Evolutionary conservation across 2,113 vertebrate genomes (phyloP).

Genomic region (Malurus alboscapulatus): DNA sequence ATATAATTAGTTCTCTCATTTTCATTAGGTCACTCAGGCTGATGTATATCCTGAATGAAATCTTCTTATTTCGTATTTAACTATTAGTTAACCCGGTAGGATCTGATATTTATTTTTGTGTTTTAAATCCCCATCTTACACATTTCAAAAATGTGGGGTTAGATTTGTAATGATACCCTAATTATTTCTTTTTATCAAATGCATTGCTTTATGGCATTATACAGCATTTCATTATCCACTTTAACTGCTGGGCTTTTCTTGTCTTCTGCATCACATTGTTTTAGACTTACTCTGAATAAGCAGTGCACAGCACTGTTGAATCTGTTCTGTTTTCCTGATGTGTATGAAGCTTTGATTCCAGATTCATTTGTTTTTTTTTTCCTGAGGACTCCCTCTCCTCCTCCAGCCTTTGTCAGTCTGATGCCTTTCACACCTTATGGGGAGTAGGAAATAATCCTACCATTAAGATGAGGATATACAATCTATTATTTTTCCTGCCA

Average conservation of each 20-base stretch:
- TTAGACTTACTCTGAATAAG: slow-evolving; percentile 55
- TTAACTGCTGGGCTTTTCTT: neutral
- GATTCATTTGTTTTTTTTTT: neutral
- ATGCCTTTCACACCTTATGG: neutral
- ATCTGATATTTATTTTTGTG: slow-evolving; percentile 29
- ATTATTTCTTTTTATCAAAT: slow-evolving; percentile 63
- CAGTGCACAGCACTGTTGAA: slow-evolving; percentile 25
- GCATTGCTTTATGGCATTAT: slow-evolving; percentile 21
- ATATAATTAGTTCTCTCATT: slow-evolving; percentile 32
- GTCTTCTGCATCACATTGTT: slow-evolving; percentile 54
- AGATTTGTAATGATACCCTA: slow-evolving; percentile 36
- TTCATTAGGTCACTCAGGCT: slow-evolving; percentile 29
- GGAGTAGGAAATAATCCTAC: neutral
- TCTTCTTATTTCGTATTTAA: slow-evolving; percentile 47
- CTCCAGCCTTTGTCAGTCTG: neutral
- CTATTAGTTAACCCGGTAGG: slow-evolving; percentile 39
- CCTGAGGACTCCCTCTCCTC: neutral
- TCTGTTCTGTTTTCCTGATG: slow-evolving; percentile 50
- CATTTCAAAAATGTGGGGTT: slow-evolving; percentile 54
- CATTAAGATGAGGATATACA: neutral
- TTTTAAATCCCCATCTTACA: slow-evolving; percentile 19
- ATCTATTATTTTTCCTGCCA: neutral
- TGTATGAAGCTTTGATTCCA: slow-evolving; percentile 43
- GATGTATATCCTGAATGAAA: slow-evolving; percentile 23
- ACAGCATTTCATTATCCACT: slow-evolving; percentile 51